Percentiles rank a stretch among this genome's conserved stretches.
phyloP scores from a whole-genome alignment of 2,797 vertebrate species.

The Sternarchorhynchus goeldii region DNA sequence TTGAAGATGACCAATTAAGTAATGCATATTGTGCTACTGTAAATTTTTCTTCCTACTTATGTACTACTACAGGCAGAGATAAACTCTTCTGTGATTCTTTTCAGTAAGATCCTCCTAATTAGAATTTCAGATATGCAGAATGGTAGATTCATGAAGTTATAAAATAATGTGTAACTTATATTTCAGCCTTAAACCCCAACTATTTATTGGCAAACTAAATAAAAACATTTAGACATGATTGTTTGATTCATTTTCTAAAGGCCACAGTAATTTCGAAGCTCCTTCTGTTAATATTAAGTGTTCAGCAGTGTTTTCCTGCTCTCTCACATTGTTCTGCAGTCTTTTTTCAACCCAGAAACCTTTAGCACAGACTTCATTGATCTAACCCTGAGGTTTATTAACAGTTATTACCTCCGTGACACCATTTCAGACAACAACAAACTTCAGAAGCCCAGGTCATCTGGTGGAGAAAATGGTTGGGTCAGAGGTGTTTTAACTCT shows the following conservation, averaged over 20 bases:
- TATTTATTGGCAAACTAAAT: no score
- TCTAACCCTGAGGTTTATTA: not conserved
- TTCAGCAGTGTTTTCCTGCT: not conserved
- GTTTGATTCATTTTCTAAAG: not conserved
- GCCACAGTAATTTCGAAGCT: not conserved
- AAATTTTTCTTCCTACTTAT: no score
- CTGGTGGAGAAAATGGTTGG: not conserved
- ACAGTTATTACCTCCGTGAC: not conserved
- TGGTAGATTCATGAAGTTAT: no score
- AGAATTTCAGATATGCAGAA: no score
- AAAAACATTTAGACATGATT: no score
- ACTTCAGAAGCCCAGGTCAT: not conserved
- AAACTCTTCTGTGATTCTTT: no score
- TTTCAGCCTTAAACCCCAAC: no score
- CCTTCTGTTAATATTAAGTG: not conserved
- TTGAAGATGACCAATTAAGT: no score
- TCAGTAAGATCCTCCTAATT: no score
- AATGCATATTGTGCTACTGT: no score
- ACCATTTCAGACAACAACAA: not conserved
- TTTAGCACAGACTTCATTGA: not conserved
- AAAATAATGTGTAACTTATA: no score
- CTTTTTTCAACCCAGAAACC: not conserved
- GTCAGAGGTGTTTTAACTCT: not conserved
- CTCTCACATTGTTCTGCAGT: not conserved
- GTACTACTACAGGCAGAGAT: no score